Conservation (phyloP, 2,888 invertebrate species). For the Lasius platythorax region DNA sequence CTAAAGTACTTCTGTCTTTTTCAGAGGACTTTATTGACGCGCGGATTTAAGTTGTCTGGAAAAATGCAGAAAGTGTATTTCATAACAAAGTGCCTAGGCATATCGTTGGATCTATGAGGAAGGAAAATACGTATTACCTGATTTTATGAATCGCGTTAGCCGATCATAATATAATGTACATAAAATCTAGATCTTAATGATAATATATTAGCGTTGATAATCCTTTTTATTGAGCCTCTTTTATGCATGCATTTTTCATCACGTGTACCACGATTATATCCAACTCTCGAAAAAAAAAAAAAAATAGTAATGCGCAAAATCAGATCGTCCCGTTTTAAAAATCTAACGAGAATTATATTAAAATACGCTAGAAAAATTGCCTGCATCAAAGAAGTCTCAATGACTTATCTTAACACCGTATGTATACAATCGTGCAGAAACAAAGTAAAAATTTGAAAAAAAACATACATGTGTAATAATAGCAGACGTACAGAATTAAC, state of each 20-base stretch:
- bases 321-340: neutral
- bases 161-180: constrained; percentile 75
- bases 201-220: constrained; percentile 66
- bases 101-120: neutral
- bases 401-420: neutral
- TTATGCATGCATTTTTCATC: constrained; percentile 24
- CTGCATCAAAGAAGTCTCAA: constrained; percentile 23
- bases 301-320: constrained; percentile 3
- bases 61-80: constrained; percentile 29
- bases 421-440: neutral
- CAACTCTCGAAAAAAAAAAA: neutral
- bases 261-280: neutral
- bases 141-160: constrained; percentile 74
- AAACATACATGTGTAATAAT: constrained; percentile 12
- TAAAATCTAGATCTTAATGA: constrained; percentile 74
- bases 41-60: constrained; percentile 14
- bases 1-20: constrained; percentile 15
- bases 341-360: neutral
- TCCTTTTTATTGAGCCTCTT: constrained; percentile 45
- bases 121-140: constrained; percentile 72
- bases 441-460: constrained; percentile 27
- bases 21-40: constrained; percentile 22
- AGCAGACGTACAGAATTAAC: constrained; percentile 19
- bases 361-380: neutral
- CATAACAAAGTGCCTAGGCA: constrained; percentile 44